A percentile compares a stretch with the other conserved stretches of the same genome.
Conservation (phyloP, 1,140 invertebrate genomes). For the Mactra quadrangularis region DNA sequence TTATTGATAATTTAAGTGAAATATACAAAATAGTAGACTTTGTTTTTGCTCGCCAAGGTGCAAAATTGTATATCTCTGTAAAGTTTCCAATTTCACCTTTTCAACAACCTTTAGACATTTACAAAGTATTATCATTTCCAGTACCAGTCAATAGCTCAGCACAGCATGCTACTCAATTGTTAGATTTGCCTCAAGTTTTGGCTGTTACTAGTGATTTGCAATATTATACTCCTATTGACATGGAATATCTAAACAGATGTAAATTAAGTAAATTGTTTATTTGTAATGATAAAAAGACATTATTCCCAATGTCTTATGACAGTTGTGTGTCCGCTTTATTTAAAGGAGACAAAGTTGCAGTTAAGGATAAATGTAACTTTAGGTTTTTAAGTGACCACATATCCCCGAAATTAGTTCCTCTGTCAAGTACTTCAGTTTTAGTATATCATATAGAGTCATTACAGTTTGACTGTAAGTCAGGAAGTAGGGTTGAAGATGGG, state of each 20-base stretch:
- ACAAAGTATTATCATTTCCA: conserved; percentile 16
- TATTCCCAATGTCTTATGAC: background rate
- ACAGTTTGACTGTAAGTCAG: no score
- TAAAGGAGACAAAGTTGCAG: background rate
- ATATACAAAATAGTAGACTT: background rate
- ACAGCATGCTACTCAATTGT: conserved; percentile 11
- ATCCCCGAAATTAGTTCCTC: no score
- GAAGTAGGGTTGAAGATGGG: no score
- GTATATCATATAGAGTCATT: no score
- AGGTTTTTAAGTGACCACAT: no score
- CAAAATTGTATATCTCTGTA: conserved; percentile 6
- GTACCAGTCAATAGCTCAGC: conserved; percentile 30
- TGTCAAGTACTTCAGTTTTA: no score
- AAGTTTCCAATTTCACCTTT: conserved; percentile 9
- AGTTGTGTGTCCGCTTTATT: background rate
- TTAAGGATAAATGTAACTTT: background rate
- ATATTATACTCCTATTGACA: background rate
- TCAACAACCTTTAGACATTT: background rate
- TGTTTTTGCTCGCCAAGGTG: background rate
- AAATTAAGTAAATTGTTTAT: background rate
- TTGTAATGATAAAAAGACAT: background rate
- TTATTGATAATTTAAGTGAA: no score
- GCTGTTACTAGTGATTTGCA: background rate
- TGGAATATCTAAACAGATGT: background rate
- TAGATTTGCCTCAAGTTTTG: background rate